Percentiles rank a stretch among this genome's conserved stretches.
Conservation (phyloP, 2,113 vertebrate species). For the Holacanthus passer region DNA sequence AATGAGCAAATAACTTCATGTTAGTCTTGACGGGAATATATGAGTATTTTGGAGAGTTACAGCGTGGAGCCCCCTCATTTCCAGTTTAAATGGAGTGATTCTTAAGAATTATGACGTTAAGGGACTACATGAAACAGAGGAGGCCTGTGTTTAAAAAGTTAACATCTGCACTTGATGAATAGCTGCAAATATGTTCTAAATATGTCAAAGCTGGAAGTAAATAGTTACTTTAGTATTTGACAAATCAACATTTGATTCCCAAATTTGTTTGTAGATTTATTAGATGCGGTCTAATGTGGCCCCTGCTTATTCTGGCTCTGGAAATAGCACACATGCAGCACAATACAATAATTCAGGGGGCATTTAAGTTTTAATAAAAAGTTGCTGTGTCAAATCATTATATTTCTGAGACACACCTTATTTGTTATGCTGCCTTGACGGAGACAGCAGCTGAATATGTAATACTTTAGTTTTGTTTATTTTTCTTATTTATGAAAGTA, state of each 20-base stretch:
- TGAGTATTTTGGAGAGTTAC: conserved; percentile 58
- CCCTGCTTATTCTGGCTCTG: neutral
- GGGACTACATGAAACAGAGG: conserved; percentile 64
- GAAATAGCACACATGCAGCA: neutral
- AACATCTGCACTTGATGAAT: conserved; percentile 75
- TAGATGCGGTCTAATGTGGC: conserved; percentile 35
- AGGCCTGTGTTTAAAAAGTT: conserved; percentile 69
- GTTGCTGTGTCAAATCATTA: conserved; percentile 12
- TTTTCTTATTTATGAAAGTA: conserved; percentile 15
- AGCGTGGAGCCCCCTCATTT: conserved; percentile 61
- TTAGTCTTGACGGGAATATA: conserved; percentile 76
- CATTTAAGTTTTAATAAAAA: conserved; percentile 15
- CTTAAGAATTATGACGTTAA: conserved; percentile 73
- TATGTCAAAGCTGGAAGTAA: conserved; percentile 56
- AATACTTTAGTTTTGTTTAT: conserved; percentile 50
- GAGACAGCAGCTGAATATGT: conserved; percentile 48
- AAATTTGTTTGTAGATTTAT: conserved; percentile 64
- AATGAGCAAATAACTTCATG: conserved; percentile 77
- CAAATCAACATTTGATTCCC: conserved; percentile 60
- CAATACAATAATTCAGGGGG: neutral
- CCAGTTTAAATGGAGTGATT: conserved; percentile 71
- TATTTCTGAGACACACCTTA: conserved; percentile 1
- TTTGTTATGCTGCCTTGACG: conserved; percentile 34
- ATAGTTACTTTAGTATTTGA: conserved; percentile 59
- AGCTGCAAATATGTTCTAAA: conserved; percentile 58